These are phyloP conservation scores for Tetragnatha versicolor DNA, from an alignment of 1,140 invertebrate species.

Conservation along the genomic window DNA sequence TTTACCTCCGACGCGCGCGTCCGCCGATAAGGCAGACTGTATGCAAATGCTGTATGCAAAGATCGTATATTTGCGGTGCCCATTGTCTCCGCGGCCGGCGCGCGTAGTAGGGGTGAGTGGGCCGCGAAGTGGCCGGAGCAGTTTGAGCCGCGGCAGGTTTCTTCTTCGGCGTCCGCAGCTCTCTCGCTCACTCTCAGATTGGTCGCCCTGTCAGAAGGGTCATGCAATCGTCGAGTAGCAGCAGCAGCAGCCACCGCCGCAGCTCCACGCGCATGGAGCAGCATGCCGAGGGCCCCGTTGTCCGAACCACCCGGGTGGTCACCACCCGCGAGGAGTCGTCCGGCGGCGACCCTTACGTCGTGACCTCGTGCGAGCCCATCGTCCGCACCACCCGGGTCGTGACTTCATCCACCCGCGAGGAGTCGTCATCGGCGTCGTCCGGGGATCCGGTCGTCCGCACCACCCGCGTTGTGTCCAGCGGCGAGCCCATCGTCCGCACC, in stretches of 20 bases:
- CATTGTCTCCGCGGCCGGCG: not conserved
- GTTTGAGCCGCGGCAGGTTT: conserved; percentile 25
- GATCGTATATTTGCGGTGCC: not conserved
- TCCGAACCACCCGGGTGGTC: conserved; percentile 21
- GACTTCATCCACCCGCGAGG: not conserved
- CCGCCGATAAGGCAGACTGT: not conserved
- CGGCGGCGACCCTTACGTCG: no score
- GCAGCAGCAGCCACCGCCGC: not conserved
- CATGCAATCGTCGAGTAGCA: conserved; percentile 34
- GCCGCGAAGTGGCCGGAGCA: conserved; percentile 30
- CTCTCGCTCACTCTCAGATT: conserved; percentile 41
- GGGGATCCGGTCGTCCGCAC: not conserved
- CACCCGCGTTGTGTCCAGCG: not conserved
- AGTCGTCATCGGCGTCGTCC: not conserved
- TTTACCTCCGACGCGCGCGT: no score
- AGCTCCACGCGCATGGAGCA: not conserved
- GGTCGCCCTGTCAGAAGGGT: conserved; percentile 33
- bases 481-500: not conserved
- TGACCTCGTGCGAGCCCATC: not conserved
- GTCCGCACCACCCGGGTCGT: not conserved
- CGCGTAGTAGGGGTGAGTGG: conserved; percentile 23
- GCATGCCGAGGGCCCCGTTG: not conserved
- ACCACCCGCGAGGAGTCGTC: not conserved
- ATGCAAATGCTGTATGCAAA: not conserved
- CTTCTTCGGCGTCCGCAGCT: not conserved